A percentile compares a stretch with the other conserved stretches of the same genome.
phyloP scores from a whole-genome alignment of 2,888 invertebrate genomes.

The Megamerina dolium region DNA sequence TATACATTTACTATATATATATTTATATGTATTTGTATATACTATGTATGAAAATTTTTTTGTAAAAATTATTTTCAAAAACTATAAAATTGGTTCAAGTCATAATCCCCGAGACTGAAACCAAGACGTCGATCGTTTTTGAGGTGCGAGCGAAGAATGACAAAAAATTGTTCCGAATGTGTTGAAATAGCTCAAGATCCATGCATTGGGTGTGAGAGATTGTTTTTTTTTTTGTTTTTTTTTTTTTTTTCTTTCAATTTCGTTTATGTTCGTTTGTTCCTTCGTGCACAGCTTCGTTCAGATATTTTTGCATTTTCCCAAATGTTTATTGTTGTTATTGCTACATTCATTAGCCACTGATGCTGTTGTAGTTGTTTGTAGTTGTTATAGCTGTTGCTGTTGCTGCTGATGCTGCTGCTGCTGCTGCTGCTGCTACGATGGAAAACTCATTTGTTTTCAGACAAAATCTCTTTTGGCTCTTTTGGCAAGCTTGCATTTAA shows the following conservation, averaged over 20 bases:
- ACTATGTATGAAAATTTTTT: slow-evolving; percentile 20
- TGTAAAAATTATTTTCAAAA: slow-evolving; percentile 39
- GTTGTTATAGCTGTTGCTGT: slow-evolving; percentile 25
- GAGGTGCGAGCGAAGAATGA: slow-evolving; percentile 84
- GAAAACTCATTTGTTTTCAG: slow-evolving; percentile 10
- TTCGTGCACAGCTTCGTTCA: slow-evolving; percentile 16
- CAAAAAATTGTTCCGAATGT: slow-evolving; percentile 45
- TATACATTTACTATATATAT: slow-evolving; percentile 12
- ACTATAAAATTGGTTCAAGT: slow-evolving; percentile 44
- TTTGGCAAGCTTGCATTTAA: too few species aligned
- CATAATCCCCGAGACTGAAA: slow-evolving; percentile 53
- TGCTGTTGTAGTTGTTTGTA: slow-evolving; percentile 22
- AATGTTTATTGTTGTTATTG: too few species aligned
- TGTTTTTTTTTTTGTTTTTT: neutral
- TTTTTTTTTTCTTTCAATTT: slow-evolving; percentile 9
- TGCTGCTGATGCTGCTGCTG: too few species aligned
- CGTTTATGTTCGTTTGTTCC: slow-evolving; percentile 2
- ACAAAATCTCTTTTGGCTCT: neutral
- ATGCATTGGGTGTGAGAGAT: slow-evolving; percentile 5
- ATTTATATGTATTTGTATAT: slow-evolving; percentile 21
- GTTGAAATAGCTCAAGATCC: slow-evolving; percentile 36
- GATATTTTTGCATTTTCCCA: slow-evolving; percentile 30
- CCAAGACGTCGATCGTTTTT: slow-evolving; percentile 92
- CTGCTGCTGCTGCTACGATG: too few species aligned
- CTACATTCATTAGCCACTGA: too few species aligned